Evolutionary conservation across 2,113 vertebrate genomes (phyloP).

Genomic region (Telmatochromis bifrenatus): DNA sequence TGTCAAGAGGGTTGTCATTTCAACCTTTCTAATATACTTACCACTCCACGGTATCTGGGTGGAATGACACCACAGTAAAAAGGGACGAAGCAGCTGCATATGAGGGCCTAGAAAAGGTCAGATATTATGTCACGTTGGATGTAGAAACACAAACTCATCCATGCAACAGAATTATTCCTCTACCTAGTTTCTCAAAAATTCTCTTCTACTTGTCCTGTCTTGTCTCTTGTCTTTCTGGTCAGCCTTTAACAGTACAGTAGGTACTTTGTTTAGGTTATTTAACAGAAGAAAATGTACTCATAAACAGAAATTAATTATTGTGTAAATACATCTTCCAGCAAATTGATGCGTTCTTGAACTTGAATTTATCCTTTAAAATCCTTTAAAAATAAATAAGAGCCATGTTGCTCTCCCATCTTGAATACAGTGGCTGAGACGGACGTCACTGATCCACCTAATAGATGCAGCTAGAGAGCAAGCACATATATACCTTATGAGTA

Average conservation of each 20-base stretch:
- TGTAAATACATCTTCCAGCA: neutral
- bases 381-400: neutral
- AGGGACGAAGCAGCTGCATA: constrained; percentile 86
- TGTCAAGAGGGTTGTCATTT: neutral
- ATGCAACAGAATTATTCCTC: neutral
- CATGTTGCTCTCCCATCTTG: neutral
- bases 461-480: neutral
- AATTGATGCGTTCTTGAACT: neutral
- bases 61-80: constrained; percentile 82
- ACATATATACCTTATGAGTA: neutral
- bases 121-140: neutral
- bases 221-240: neutral
- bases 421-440: neutral
- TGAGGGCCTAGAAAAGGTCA: constrained; percentile 70
- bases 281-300: neutral
- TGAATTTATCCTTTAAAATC: neutral
- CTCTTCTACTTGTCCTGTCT: neutral
- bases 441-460: neutral
- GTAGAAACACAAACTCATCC: neutral
- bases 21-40: constrained; percentile 65
- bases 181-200: neutral
- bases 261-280: neutral
- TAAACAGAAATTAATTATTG: neutral
- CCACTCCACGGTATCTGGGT: constrained; percentile 84
- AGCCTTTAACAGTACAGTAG: neutral